Evolutionary conservation across 1,140 invertebrate genomes (phyloP), one percentile per base, ranked within the genome.

Genomic region (Musca domestica): DNA sequence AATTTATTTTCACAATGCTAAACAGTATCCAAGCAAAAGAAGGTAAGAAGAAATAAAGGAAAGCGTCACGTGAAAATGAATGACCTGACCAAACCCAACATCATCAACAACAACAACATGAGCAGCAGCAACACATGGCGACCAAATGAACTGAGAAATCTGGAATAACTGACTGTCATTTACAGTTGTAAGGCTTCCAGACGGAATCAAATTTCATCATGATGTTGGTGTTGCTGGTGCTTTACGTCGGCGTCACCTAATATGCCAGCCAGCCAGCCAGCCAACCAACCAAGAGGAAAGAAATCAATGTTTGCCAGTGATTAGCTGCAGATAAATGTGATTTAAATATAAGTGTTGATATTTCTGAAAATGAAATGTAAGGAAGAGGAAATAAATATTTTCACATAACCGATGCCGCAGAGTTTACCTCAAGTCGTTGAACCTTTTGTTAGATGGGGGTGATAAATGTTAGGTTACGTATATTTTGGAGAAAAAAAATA

Each of bases 171-270:
- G 34, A 41, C 34, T 41, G 34, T 12, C 56, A 41, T 34, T 61
- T 41, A 19, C 27, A 61, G 17, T 61, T 61, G n/a, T 61, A 61
- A 0, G 56, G 17, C 20, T 61, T 61, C 56, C 27, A 34, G 56
- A 61, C 56, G 34, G 34, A 41, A 41, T 61, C 56, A 34, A 61
- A 61, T 61, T 61, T 61, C 56, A 41, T 41, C 6, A 41, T 20
- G n/a, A 41, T 61, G 56, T 61, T 51, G 17, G 19, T 51, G 48
- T 10, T 19, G n/a, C 41, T 61, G 34, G 4, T 41, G 6, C 2
- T 41, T 41, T 41, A 10, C 34, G 12, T 41, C 34, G 34, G 4
- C 34, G 34, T 41, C 56, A 61, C 25, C 34, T 30, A 41, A 61
- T 41, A 41, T 41, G 34, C 34, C 34, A 41, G 9, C 27, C 27